phyloP scores from a whole-genome alignment of 2,797 vertebrate genomes.

The Siniperca undulata region DNA sequence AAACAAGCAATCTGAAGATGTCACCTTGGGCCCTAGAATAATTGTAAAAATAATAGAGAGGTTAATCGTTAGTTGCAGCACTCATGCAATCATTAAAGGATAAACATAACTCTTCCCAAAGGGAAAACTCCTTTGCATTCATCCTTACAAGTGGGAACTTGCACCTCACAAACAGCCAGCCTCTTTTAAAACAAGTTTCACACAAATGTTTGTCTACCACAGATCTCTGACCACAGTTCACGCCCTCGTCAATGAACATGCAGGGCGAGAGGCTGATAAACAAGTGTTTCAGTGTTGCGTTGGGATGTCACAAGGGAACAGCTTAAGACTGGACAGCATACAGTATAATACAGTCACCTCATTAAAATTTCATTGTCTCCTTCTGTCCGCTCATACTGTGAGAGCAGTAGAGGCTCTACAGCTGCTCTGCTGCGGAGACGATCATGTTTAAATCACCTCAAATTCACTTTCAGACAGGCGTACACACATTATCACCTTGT shows the following conservation, averaged over 20 bases:
- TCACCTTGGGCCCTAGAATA: not conserved
- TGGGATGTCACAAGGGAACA: conserved; percentile 52
- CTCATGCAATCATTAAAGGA: conserved; percentile 19
- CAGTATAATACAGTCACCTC: conserved; percentile 65
- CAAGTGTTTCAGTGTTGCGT: conserved; percentile 33
- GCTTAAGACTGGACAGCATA: conserved; percentile 53
- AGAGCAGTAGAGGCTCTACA: conserved; percentile 49
- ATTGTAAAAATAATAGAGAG: not conserved
- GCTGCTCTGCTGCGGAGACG: conserved; percentile 62
- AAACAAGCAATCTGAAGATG: not conserved
- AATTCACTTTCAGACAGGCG: conserved; percentile 32
- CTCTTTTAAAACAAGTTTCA: conserved; percentile 33
- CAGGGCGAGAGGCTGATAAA: conserved; percentile 53
- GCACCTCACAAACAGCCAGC: conserved; percentile 10
- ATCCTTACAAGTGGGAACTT: conserved; percentile 30
- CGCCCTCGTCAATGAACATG: conserved; percentile 35
- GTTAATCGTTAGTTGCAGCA: conserved; percentile 3
- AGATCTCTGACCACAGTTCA: conserved; percentile 36
- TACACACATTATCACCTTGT: not conserved
- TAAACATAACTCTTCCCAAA: conserved; percentile 28
- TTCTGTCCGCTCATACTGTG: conserved; percentile 46
- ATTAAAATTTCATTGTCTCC: conserved; percentile 77
- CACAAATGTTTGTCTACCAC: conserved; percentile 14
- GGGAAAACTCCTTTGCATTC: conserved; percentile 21
- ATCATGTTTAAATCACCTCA: conserved; percentile 48